Conservation (phyloP, 2,113 vertebrate genomes). For the Calyptomena viridis region DNA sequence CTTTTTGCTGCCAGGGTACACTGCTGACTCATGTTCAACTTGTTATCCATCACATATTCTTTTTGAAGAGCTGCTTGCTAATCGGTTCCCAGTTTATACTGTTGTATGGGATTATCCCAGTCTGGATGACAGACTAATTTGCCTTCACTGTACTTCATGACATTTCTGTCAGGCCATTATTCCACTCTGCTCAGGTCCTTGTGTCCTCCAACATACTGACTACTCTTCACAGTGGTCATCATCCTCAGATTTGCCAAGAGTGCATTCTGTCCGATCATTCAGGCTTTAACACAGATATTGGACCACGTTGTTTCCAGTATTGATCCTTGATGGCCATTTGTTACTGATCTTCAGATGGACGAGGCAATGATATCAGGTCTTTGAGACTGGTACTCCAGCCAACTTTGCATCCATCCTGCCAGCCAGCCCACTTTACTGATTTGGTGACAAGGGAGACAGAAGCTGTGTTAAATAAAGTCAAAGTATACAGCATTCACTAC, state of each 20-base stretch:
- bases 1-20: not conserved
- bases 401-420: not conserved
- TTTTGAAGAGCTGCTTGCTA: not conserved
- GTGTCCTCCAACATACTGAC: not conserved
- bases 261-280: not conserved
- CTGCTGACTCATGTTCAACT: not conserved
- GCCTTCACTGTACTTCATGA: not conserved
- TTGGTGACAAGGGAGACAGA: not conserved
- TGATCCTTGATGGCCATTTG: not conserved
- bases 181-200: not conserved
- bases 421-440: rapidly evolving
- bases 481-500: not conserved
- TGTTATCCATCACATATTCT: not conserved
- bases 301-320: not conserved
- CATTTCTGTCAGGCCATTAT: not conserved
- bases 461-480: not conserved
- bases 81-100: not conserved
- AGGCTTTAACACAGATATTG: not conserved
- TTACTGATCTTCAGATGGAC: not conserved
- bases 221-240: not conserved
- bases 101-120: not conserved
- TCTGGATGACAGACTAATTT: not conserved
- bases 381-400: not conserved
- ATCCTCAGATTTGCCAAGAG: not conserved
- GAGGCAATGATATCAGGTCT: too few species aligned